Conservation (phyloP, 2,113 vertebrate genomes). For the Scopus umbretta region DNA sequence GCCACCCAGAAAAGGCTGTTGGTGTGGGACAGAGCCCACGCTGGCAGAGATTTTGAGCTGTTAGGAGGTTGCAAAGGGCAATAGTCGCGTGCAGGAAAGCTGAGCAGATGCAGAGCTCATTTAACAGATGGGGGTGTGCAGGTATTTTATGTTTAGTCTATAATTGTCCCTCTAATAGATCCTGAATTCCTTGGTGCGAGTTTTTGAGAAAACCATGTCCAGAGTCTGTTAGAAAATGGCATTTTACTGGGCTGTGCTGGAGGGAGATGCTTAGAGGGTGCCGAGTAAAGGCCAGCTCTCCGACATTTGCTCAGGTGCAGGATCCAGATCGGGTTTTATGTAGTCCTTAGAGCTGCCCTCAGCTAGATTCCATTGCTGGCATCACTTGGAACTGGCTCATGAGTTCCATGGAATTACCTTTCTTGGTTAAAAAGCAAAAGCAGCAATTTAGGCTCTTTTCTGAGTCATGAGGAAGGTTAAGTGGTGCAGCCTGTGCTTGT, state of each 20-base stretch:
- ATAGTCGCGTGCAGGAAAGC: rapidly evolving
- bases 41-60: not conserved
- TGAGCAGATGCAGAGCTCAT: rapidly evolving
- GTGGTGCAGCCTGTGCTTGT: not conserved
- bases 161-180: rapidly evolving
- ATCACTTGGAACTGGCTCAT: rapidly evolving
- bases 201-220: rapidly evolving
- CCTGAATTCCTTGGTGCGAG: rapidly evolving
- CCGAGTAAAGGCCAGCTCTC: not conserved
- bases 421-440: not conserved
- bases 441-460: not conserved
- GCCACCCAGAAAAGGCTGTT: rapidly evolving
- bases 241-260: not conserved
- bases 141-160: rapidly evolving
- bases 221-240: rapidly evolving
- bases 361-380: not conserved
- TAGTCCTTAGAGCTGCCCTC: not conserved
- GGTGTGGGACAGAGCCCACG: rapidly evolving
- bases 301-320: not conserved
- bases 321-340: rapidly evolving
- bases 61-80: rapidly evolving
- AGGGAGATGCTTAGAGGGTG: not conserved
- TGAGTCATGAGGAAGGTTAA: rapidly evolving
- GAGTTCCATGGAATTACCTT: rapidly evolving
- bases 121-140: rapidly evolving